Evolutionary conservation across 2,113 vertebrate genomes (phyloP).

Genomic region (Speoplatyrhinus poulsoni): DNA sequence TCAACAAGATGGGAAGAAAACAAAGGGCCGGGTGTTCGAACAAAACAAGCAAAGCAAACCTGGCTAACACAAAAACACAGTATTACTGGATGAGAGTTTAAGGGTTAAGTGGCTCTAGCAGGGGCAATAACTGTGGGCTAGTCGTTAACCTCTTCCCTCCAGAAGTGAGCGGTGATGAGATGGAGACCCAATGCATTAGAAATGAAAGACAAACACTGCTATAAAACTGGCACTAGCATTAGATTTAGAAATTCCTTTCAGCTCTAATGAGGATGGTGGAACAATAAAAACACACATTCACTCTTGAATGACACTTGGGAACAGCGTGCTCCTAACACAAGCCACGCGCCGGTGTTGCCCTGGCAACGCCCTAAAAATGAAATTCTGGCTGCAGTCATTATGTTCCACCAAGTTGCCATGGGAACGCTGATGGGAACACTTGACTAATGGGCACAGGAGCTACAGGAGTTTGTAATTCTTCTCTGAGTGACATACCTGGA

Average conservation of each 20-base stretch:
- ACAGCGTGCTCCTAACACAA: slow-evolving; percentile 10
- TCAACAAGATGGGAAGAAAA: neutral
- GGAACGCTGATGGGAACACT: slow-evolving; percentile 5
- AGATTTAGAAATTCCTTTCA: too few species aligned
- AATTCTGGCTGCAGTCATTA: neutral
- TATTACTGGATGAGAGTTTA: slow-evolving; percentile 9
- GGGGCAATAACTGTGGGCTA: neutral
- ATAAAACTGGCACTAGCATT: neutral
- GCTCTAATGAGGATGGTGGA: neutral
- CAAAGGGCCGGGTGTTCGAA: neutral
- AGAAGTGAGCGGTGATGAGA: slow-evolving; percentile 47
- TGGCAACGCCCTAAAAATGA: slow-evolving; percentile 4
- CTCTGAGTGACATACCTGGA: slow-evolving; percentile 83
- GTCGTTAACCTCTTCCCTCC: slow-evolving; percentile 63
- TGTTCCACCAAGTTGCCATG: slow-evolving; percentile 21
- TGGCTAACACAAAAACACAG: slow-evolving; percentile 31
- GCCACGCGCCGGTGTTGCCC: slow-evolving; percentile 8
- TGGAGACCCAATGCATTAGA: slow-evolving; percentile 13
- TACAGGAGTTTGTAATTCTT: neutral
- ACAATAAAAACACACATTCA: neutral
- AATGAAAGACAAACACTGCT: slow-evolving; percentile 31
- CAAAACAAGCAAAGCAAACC: slow-evolving; percentile 2
- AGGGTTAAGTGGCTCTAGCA: slow-evolving; percentile 1
- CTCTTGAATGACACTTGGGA: neutral
- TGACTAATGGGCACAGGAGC: neutral